Base-by-base conservation (phyloP, 2,888 invertebrate genomes). In the Ctenicera cuprea region DNA sequence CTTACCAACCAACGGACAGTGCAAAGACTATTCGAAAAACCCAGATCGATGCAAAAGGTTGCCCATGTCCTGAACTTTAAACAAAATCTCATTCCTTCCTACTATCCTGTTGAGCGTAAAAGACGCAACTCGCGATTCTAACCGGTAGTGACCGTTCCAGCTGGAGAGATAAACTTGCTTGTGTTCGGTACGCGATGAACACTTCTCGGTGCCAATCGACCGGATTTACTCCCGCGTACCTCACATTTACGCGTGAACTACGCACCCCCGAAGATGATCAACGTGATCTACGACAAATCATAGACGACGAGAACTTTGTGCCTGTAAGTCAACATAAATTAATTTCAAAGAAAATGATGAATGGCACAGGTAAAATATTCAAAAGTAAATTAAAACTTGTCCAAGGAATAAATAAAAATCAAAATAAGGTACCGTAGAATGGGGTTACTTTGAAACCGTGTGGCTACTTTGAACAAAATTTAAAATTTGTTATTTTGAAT, bases 191-290 rank as follows among this genome's bases (percentile, higher is more conserved):
- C 38, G 81, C 83, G 0, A 77, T 82, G 67, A 83, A 83, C 41
- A 77, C 77, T 4, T 75, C 79, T 0, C 14, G 18, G 0, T 78
- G 80, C 20, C 20, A 57, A 0, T 72, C 75, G 0, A 82, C 83
- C 1, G 80, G 82, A 26, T 26, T 26, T 5, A 26, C 26, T 26
- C 26, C 26, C 26, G 26, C 26, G 5, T 26, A 26, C 5, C 71
- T 84, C 0, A 81, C 78, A 0, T 82, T 83, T 52, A 83, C 77
- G 0, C 64, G 82, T 1, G 81, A 85, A 63, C 26, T 83, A 4
- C 71, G 77, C 64, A 77, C 71, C 76, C 79, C 78, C 0, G 61
- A 71, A 38, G 78, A 80, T 9, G 26, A 3, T 2, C 2, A 2
- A 3, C 26, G 38, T 9, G 38, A 11, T n/a, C n/a, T 38, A 9